Evolutionary conservation across 2,113 vertebrate species (phyloP), one percentile per base, ranked within the genome.

Genomic region (Muntiacus muntjak): DNA sequence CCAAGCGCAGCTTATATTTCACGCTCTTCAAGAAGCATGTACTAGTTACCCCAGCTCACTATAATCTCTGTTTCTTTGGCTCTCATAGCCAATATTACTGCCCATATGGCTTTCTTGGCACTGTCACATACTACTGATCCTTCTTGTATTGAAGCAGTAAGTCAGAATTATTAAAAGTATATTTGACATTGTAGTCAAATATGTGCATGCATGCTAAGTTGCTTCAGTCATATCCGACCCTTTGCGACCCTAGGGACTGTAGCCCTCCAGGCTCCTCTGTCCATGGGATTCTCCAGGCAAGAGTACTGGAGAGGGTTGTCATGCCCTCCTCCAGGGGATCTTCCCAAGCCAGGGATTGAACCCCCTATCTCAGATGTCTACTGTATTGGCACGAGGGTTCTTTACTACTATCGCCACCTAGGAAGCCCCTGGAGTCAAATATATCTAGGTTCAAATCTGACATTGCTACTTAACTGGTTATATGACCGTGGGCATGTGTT

Each of bases 331-430:
- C 19, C n/a, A 71, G 67, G n/a, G 67, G 19, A 36, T 71, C 19
- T 40, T 71, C 67, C 19, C 67, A 40, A 12, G 10, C 67, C 67
- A 40, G n/a, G 17, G 5, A 11, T 71, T 5, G 1, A 71, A 40
- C n/a, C 67, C n/a, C 0, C 0, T n/a, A 71, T 71, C 19, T 36
- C 5, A 2, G 12, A 3, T 40, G n/a, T 40, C 67, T 40, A 40
- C 67, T 1, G 0, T 71, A 40, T 23, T 71, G 19, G 67, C 19
- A 71, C 40, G 5, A 0, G 0, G 19, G 19, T 71, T 23, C n/a
- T 71, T 40, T 40, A 71, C 19, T 40, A 40, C 19, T 6, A 2
- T 71, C 0, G 2, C 19, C 67, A 40, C 19, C 67, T 23, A 40
- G n/a, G 67, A 36, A 71, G 67, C 67, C n/a, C n/a, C 19, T 71